A percentile compares a stretch with the other conserved stretches of the same genome.
Conservation (phyloP, 2,113 vertebrate genomes). For the Xiphophorus maculatus region DNA sequence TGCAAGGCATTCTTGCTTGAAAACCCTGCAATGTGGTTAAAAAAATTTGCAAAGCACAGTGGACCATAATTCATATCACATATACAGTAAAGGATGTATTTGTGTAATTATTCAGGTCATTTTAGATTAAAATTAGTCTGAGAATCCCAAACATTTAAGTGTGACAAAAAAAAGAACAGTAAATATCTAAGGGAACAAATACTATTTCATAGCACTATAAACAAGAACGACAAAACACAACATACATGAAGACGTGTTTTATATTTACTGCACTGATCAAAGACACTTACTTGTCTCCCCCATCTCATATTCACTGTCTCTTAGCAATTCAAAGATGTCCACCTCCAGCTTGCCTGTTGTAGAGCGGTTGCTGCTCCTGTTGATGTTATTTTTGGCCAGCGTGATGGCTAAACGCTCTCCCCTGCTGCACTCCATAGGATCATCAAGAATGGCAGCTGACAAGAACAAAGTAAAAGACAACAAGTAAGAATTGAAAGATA, state of each 20-base stretch:
- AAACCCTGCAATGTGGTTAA: too few relatives aligned
- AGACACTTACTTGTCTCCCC: constrained; percentile 92
- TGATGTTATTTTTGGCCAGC: constrained; percentile 96
- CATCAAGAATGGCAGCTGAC: constrained; percentile 88
- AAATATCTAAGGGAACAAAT: not conserved
- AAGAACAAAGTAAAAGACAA: not conserved
- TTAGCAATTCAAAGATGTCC: constrained; percentile 97
- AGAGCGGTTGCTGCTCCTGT: constrained; percentile 89
- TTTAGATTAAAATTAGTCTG: not conserved
- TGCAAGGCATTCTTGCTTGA: too few relatives aligned
- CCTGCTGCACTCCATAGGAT: constrained; percentile 99
- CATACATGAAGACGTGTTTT: not conserved
- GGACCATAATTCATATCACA: too few relatives aligned
- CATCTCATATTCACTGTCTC: constrained; percentile 98
- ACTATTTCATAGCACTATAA: not conserved
- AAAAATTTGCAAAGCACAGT: too few relatives aligned
- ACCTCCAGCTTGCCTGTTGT: constrained; percentile 92
- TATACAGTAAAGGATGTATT: too few relatives aligned
- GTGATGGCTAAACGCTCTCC: constrained; percentile 98
- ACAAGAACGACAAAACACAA: not conserved
- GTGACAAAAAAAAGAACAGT: not conserved
- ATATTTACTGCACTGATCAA: not conserved
- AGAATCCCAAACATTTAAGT: not conserved
- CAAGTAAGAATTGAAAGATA: not conserved
- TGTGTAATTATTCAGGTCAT: too few relatives aligned